These are phyloP conservation scores for Sebastiscus tertius DNA, from an alignment of 2,797 vertebrate species.

Conservation along the genomic window DNA sequence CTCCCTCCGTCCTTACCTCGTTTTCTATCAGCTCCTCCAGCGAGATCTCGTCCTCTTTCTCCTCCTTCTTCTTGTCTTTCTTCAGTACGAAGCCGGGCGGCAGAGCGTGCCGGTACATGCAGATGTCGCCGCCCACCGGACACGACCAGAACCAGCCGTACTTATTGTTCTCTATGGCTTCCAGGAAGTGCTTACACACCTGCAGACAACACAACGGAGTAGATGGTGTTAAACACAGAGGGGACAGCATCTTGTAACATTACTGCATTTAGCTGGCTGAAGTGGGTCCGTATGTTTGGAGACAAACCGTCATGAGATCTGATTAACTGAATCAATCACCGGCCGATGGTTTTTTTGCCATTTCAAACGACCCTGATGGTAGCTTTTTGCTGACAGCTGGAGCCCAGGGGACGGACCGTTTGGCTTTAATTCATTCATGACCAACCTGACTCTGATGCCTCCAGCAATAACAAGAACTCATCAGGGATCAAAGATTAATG, in stretches of 20 bases:
- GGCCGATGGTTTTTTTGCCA: background rate
- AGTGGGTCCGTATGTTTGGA: background rate
- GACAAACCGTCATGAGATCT: background rate
- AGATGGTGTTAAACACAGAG: background rate
- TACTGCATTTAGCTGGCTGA: background rate
- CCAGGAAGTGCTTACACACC: conserved; percentile 96
- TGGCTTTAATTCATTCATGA: background rate
- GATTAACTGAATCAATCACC: background rate
- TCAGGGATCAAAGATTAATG: background rate
- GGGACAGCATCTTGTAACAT: too few relatives aligned
- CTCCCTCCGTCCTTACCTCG: conserved; percentile 82
- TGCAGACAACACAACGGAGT: conserved; percentile 52
- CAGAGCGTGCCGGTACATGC: conserved; percentile 97
- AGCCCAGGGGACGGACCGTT: background rate
- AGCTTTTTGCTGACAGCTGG: background rate
- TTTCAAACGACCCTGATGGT: background rate
- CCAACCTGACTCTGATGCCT: background rate
- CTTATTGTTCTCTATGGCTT: conserved; percentile 97
- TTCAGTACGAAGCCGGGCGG: conserved; percentile 96
- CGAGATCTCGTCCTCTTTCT: conserved; percentile 93
- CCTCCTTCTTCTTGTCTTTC: conserved; percentile 97
- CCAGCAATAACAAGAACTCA: background rate
- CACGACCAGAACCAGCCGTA: conserved; percentile 99
- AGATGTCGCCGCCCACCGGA: conserved; percentile 90
- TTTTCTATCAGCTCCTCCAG: conserved; percentile 98